Percentiles rank a stretch among this genome's conserved stretches.
Evolutionary conservation across 2,888 invertebrate genomes (phyloP).

Genomic region (Poecilobothrus nobilitatus): DNA sequence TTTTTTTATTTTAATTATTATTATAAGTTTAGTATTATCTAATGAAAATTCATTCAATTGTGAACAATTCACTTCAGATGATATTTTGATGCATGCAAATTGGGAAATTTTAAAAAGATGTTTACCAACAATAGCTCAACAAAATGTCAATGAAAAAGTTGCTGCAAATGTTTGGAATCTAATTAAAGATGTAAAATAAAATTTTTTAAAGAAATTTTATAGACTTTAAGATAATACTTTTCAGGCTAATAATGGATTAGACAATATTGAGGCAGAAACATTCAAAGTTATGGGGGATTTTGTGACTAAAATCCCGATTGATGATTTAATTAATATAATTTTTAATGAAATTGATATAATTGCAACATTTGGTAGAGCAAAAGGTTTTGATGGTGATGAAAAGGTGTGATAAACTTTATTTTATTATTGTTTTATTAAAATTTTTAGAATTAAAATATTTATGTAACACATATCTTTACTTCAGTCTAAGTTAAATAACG

Average conservation of each 20-base stretch:
- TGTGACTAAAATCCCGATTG: slow-evolving; percentile 42
- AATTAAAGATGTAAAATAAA: slow-evolving; percentile 27
- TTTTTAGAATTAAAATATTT: no score
- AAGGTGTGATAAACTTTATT: not conserved
- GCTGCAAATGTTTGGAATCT: slow-evolving; percentile 30
- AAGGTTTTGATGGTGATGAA: slow-evolving; percentile 34
- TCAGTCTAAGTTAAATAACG: no score
- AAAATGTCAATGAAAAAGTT: slow-evolving; percentile 23
- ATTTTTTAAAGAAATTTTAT: not conserved
- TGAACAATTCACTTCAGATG: slow-evolving; percentile 22
- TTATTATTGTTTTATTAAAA: slow-evolving; percentile 23
- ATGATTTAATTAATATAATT: slow-evolving; percentile 48
- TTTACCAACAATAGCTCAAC: slow-evolving; percentile 24
- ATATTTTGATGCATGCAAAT: slow-evolving; percentile 22
- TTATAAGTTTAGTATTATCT: no score
- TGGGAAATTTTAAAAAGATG: slow-evolving; percentile 30
- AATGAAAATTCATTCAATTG: slow-evolving; percentile 21
- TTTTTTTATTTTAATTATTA: no score
- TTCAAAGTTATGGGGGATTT: slow-evolving; percentile 29
- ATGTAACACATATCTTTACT: no score
- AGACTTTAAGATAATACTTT: no score
- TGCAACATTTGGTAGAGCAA: slow-evolving; percentile 49
- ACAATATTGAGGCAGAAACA: slow-evolving; percentile 27
- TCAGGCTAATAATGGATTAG: slow-evolving; percentile 28
- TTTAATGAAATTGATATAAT: slow-evolving; percentile 49